A percentile compares a stretch with the other conserved stretches of the same genome.
phyloP scores from a whole-genome alignment of 2,113 vertebrate genomes.

The Centrocercus urophasianus region DNA sequence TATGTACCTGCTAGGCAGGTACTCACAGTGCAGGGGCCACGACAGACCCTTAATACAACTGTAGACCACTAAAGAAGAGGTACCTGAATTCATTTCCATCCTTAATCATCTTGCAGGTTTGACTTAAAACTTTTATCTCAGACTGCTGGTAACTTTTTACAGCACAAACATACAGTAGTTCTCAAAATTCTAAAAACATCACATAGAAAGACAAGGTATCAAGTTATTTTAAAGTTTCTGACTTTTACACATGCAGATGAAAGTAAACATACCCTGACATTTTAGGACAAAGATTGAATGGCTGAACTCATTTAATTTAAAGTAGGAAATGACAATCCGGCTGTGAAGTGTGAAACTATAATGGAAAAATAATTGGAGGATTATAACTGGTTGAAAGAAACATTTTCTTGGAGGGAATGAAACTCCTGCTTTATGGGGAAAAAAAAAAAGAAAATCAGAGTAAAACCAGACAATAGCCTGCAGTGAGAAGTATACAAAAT shows the following conservation, averaged over 20 bases:
- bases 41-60: background rate
- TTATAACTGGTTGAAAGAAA: background rate
- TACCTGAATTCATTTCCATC: background rate
- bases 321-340: background rate
- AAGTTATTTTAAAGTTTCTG: background rate
- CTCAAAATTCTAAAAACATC: background rate
- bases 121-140: background rate
- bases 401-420: background rate
- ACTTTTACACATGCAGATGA: background rate
- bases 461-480: background rate
- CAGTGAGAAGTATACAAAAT: background rate
- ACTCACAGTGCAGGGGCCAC: background rate
- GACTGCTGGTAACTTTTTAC: background rate
- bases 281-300: background rate
- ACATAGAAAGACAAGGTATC: background rate
- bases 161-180: accelerated
- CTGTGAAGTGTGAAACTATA: background rate
- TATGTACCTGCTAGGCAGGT: background rate
- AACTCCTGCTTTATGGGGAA: background rate
- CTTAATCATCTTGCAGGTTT: background rate
- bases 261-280: background rate
- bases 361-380: background rate
- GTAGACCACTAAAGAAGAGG: background rate
- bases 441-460: accelerated
- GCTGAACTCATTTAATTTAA: background rate